phyloP scores from a whole-genome alignment of 2,113 vertebrate species.

The Nematolebias whitei region DNA sequence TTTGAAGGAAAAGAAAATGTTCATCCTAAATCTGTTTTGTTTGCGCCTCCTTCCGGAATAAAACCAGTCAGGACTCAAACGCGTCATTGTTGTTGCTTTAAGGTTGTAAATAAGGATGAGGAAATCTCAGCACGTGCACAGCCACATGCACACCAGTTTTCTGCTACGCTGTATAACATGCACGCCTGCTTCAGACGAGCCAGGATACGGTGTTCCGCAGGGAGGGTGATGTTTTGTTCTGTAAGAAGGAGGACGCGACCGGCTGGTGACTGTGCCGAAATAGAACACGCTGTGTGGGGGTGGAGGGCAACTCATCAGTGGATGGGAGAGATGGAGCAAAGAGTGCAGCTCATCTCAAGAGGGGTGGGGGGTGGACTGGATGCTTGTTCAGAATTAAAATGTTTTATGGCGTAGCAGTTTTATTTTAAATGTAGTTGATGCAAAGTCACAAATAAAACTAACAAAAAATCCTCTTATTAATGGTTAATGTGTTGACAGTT shows the following conservation, averaged over 20 bases:
- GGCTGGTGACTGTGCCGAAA: conserved; percentile 64
- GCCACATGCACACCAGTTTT: conserved; percentile 14
- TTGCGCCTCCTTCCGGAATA: background rate
- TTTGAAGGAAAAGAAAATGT: background rate
- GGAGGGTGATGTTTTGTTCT: conserved; percentile 66
- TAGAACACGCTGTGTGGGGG: conserved; percentile 52
- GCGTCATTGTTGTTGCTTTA: conserved; percentile 37
- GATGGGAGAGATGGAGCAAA: conserved; percentile 36
- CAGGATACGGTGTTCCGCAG: conserved; percentile 39
- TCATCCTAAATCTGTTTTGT: background rate
- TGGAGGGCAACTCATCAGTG: conserved; percentile 32
- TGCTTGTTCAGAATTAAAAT: background rate
- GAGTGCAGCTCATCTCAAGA: conserved; percentile 64
- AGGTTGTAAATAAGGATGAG: conserved; percentile 55
- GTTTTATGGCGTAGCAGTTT: background rate
- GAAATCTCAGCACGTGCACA: conserved; percentile 30
- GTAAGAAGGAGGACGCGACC: conserved; percentile 51
- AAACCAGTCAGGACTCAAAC: background rate
- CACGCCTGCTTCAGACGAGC: conserved; percentile 23
- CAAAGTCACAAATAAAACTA: no score
- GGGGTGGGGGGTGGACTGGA: conserved; percentile 12
- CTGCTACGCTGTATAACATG: background rate
- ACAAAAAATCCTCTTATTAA: no score
- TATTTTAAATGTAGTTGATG: no score
- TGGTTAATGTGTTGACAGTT: no score